These are phyloP conservation scores for Lordiphosa andalusiaca DNA, from an alignment of 2,888 invertebrate species.

Conservation along the genomic window DNA sequence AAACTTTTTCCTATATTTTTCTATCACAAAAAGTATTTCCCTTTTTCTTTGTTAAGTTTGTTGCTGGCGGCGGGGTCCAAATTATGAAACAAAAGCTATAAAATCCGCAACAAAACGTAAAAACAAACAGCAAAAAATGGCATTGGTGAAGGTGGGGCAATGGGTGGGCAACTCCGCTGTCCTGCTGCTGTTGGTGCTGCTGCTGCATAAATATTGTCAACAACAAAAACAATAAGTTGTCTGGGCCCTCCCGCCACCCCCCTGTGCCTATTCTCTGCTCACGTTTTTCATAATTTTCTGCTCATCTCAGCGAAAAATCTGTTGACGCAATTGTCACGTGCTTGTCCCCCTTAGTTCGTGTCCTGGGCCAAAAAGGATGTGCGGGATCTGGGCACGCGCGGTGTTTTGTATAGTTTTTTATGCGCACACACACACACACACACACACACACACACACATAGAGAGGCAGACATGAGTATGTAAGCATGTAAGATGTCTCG, in stretches of 20 bases:
- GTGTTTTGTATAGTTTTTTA: conserved; percentile 43
- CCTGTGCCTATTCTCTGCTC: conserved; percentile 30
- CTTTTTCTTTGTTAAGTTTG: conserved; percentile 28
- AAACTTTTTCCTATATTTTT: conserved; percentile 13
- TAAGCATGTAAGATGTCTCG: conserved; percentile 31
- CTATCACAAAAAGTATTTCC: conserved; percentile 4
- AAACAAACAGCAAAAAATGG: conserved; percentile 53
- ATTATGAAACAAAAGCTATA: conserved; percentile 66
- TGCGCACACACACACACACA: conserved; percentile 1
- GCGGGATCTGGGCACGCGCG: conserved; percentile 42
- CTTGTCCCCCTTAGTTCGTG: conserved; percentile 39
- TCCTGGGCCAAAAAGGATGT: conserved; percentile 57
- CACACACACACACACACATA: too few species aligned
- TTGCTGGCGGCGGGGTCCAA: conserved; percentile 49
- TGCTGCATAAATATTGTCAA: conserved; percentile 72
- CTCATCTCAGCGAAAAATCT: conserved; percentile 74
- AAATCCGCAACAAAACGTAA: conserved; percentile 56
- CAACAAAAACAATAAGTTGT: conserved; percentile 35
- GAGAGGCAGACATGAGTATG: conserved; percentile 1
- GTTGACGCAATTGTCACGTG: conserved; percentile 74
- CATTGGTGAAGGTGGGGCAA: not conserved
- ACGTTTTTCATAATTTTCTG: conserved; percentile 62
- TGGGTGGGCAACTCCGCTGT: not conserved
- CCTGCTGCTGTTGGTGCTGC: conserved; percentile 56
- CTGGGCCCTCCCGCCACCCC: conserved; percentile 9